These are phyloP conservation scores for Notothenia coriiceps DNA, from an alignment of 2,113 vertebrate genomes.

Conservation along the genomic window DNA sequence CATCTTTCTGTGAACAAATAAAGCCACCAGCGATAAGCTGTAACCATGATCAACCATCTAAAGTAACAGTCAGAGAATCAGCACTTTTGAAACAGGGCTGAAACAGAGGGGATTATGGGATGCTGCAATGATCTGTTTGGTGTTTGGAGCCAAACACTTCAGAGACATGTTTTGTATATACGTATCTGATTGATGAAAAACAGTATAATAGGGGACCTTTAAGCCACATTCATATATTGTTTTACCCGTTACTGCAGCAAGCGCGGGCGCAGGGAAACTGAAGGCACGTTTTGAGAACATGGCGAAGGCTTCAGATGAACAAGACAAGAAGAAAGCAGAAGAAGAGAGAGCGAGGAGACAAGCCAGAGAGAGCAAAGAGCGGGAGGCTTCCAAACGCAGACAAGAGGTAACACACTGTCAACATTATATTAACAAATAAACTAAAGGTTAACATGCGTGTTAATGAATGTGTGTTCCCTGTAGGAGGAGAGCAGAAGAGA, in stretches of 20 bases:
- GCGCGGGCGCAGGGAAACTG: slow-evolving; percentile 86
- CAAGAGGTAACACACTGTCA: slow-evolving; percentile 58
- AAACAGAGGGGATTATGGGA: too few relatives aligned
- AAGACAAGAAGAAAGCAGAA: slow-evolving; percentile 85
- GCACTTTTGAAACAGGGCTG: too few relatives aligned
- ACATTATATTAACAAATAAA: not conserved
- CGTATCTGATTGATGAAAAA: too few relatives aligned
- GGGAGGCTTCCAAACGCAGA: slow-evolving; percentile 68
- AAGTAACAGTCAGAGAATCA: too few relatives aligned
- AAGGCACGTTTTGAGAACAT: slow-evolving; percentile 92
- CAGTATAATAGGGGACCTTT: too few relatives aligned
- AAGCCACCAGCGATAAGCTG: not conserved
- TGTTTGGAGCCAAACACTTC: too few relatives aligned
- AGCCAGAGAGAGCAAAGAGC: slow-evolving; percentile 83
- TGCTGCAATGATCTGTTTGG: too few relatives aligned
- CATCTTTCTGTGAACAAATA: not conserved
- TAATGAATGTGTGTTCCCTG: slow-evolving; percentile 7
- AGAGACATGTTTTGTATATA: too few relatives aligned
- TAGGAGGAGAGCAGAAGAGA: slow-evolving; percentile 70
- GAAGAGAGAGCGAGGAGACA: slow-evolving; percentile 83
- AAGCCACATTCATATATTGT: too few relatives aligned
- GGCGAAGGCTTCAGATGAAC: slow-evolving; percentile 86
- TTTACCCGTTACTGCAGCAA: slow-evolving; percentile 42
- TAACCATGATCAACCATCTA: too few relatives aligned
- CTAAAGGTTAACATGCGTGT: accelerated